These are phyloP conservation scores for Apotomis capreana DNA, from an alignment of 2,888 invertebrate genomes.

Conservation along the genomic window DNA sequence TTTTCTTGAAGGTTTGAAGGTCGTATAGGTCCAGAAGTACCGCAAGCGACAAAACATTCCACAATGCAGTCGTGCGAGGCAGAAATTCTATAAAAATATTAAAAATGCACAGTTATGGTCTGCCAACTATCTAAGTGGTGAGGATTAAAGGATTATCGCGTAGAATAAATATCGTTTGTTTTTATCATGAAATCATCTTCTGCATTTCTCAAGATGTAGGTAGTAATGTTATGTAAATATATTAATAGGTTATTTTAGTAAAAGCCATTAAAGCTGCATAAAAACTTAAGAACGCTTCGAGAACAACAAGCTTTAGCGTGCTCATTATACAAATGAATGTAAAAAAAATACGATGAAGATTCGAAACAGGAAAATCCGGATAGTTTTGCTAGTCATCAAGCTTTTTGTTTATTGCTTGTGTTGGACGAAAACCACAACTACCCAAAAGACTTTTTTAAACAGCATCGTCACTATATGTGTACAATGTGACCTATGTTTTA, in stretches of 20 bases:
- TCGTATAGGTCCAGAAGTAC: too few species aligned
- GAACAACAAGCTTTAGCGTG: slow-evolving; percentile 17
- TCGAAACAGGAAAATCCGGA: slow-evolving; percentile 21
- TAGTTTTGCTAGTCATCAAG: slow-evolving; percentile 17
- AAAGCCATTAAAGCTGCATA: slow-evolving; percentile 7
- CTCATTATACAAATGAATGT: slow-evolving; percentile 21
- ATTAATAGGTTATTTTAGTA: neutral
- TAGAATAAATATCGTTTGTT: neutral
- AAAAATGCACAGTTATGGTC: too few species aligned
- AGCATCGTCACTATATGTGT: neutral
- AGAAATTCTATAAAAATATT: too few species aligned
- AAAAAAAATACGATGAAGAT: slow-evolving; percentile 30
- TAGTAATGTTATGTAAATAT: neutral
- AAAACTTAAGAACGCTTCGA: neutral
- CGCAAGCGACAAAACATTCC: too few species aligned
- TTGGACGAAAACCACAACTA: slow-evolving; percentile 3
- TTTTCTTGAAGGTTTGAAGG: too few species aligned
- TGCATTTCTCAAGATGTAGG: neutral
- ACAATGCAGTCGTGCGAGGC: too few species aligned
- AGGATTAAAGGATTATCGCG: too few species aligned
- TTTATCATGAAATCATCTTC: neutral
- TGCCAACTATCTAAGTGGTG: too few species aligned
- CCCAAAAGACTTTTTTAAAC: neutral
- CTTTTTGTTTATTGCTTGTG: slow-evolving; percentile 18
- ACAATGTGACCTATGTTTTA: neutral